phyloP scores from a whole-genome alignment of 2,113 vertebrate genomes.

The Hippocampus abdominalis region DNA sequence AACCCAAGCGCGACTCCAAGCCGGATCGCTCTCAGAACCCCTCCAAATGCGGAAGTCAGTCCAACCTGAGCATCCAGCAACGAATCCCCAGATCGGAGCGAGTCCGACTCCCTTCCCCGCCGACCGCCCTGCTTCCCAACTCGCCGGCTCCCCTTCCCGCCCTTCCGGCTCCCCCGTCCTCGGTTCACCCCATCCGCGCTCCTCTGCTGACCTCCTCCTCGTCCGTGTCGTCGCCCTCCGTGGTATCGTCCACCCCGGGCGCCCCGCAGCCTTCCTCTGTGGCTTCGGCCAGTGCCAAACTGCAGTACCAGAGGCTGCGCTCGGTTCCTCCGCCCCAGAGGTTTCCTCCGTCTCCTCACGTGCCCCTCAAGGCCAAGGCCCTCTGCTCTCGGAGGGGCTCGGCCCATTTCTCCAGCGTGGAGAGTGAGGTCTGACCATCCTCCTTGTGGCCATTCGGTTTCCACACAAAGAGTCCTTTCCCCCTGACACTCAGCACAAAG shows the following conservation, averaged over 20 bases:
- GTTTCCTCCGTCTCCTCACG: constrained; percentile 73
- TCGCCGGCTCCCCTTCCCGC: constrained; percentile 63
- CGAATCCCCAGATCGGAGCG: constrained; percentile 62
- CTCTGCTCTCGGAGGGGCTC: constrained; percentile 85
- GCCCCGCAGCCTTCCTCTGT: constrained; percentile 66
- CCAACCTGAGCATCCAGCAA: constrained; percentile 79
- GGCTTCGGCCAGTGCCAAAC: constrained; percentile 76
- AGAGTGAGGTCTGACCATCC: constrained; percentile 83
- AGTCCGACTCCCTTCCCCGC: constrained; percentile 62
- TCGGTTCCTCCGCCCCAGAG: constrained; percentile 72
- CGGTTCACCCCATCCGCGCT: constrained; percentile 64
- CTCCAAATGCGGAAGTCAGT: constrained; percentile 82
- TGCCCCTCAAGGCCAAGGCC: constrained; percentile 79
- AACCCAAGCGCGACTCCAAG: constrained; percentile 70
- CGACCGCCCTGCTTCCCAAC: constrained; percentile 55
- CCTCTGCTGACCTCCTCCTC: constrained; percentile 70
- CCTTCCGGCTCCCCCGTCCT: constrained; percentile 68
- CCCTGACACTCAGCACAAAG: constrained; percentile 62
- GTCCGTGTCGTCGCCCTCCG: constrained; percentile 71
- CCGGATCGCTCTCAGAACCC: constrained; percentile 69
- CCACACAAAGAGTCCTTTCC: constrained; percentile 45
- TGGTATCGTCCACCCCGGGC: constrained; percentile 70
- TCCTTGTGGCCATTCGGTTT: neutral
- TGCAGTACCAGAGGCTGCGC: constrained; percentile 77
- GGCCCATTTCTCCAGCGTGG: constrained; percentile 88